A percentile compares a stretch with the other conserved stretches of the same genome.
Evolutionary conservation across 2,113 vertebrate species (phyloP).

Genomic region (Uria aalge): DNA sequence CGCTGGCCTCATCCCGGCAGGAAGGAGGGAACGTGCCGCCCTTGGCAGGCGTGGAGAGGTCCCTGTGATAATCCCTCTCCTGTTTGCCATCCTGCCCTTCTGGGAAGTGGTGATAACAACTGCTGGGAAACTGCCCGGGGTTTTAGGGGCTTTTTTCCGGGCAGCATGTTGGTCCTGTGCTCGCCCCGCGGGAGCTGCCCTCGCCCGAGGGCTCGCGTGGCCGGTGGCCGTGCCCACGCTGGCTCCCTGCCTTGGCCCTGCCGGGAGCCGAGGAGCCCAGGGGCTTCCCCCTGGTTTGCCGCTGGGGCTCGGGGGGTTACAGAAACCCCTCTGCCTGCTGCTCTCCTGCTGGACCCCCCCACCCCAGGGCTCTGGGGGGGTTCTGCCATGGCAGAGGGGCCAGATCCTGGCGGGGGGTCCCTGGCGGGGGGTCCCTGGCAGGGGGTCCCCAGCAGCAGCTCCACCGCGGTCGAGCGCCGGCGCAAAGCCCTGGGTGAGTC

Average conservation of each 20-base stretch:
- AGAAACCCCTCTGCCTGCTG: accelerated
- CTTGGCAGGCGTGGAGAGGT: too few species aligned
- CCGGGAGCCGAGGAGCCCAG: not conserved
- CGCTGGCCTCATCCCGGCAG: too few species aligned
- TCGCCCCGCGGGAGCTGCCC: not conserved
- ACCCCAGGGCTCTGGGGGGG: too few species aligned
- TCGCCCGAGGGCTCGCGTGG: too few species aligned
- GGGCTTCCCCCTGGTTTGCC: not conserved
- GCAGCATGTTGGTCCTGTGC: too few species aligned
- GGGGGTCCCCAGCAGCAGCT: not conserved
- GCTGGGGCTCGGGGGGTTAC: not conserved
- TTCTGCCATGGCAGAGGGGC: not conserved
- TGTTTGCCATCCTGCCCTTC: not conserved
- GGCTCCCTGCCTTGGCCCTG: accelerated
- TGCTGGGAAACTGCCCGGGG: not conserved
- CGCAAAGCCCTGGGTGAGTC: not conserved
- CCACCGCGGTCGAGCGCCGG: accelerated
- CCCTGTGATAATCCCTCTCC: too few species aligned
- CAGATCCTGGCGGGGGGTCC: too few species aligned
- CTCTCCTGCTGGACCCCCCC: not conserved
- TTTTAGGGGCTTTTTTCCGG: not conserved
- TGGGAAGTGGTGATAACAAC: not conserved
- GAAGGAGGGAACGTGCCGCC: too few species aligned
- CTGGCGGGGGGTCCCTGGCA: too few species aligned
- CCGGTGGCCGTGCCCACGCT: accelerated